Percentiles rank a stretch among this genome's conserved stretches.
Conservation (phyloP, 2,113 vertebrate species). For the Orcinus orca region DNA sequence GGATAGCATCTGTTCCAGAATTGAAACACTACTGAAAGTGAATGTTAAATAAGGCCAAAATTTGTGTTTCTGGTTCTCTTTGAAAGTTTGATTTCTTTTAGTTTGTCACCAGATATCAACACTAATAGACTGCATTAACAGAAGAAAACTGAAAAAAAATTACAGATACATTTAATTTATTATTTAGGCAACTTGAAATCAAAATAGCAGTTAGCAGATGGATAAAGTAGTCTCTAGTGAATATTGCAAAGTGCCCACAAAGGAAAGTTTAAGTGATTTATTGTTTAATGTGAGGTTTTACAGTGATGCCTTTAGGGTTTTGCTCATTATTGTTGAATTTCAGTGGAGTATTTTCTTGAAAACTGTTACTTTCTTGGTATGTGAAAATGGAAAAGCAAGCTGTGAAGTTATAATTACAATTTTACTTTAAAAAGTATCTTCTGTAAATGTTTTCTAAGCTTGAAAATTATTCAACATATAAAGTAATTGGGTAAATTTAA, state of each 20-base stretch:
- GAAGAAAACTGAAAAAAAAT: slow-evolving; percentile 19
- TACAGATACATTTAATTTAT: neutral
- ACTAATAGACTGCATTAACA: neutral
- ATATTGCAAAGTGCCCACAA: neutral
- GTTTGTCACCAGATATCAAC: neutral
- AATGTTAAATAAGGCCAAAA: slow-evolving; percentile 67
- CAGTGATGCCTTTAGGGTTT: slow-evolving; percentile 15
- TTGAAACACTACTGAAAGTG: slow-evolving; percentile 58
- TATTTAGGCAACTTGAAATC: slow-evolving; percentile 17
- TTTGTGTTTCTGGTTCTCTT: slow-evolving; percentile 49
- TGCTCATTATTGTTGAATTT: slow-evolving; percentile 46
- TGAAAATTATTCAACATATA: slow-evolving; percentile 43
- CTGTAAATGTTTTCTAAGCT: slow-evolving; percentile 40
- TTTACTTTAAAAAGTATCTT: slow-evolving; percentile 14
- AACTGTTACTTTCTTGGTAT: slow-evolving; percentile 46
- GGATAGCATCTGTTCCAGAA: slow-evolving; percentile 67
- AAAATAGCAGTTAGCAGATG: slow-evolving; percentile 46
- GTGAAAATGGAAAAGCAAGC: slow-evolving; percentile 15
- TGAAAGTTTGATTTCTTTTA: slow-evolving; percentile 40
- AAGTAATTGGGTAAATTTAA: slow-evolving; percentile 43
- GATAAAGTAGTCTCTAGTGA: neutral
- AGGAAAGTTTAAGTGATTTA: slow-evolving; percentile 52
- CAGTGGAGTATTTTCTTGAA: slow-evolving; percentile 36
- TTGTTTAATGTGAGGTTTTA: slow-evolving; percentile 54
- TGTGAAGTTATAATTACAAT: slow-evolving; percentile 43